These are phyloP conservation scores for Cebidichthys violaceus DNA, from an alignment of 2,113 vertebrate species.

Conservation along the genomic window DNA sequence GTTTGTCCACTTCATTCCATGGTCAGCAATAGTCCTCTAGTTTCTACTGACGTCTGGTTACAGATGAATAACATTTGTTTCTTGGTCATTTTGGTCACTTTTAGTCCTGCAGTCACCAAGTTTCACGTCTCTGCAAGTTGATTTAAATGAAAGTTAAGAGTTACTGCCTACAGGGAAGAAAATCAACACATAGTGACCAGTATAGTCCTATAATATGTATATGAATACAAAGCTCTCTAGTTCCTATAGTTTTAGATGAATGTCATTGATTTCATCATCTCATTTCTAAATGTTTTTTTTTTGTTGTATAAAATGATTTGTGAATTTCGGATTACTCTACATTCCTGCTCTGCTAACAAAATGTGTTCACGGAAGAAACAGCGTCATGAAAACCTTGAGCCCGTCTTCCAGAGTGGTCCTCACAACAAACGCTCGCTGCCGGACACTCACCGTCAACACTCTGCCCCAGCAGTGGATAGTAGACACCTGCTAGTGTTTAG, in stretches of 20 bases:
- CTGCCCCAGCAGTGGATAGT: conserved; percentile 23
- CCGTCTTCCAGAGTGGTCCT: not conserved
- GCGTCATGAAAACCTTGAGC: not conserved
- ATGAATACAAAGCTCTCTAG: no score
- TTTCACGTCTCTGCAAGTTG: not conserved
- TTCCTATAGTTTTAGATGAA: no score
- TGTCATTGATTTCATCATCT: no score
- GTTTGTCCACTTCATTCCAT: not conserved
- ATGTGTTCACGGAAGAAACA: not conserved
- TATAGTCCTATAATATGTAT: not conserved
- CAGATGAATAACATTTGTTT: not conserved
- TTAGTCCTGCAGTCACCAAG: not conserved
- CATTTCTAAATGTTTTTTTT: no score
- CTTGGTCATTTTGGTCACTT: not conserved
- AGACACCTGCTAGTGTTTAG: conserved; percentile 41
- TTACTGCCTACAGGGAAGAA: not conserved
- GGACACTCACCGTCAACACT: not conserved
- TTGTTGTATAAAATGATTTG: no score
- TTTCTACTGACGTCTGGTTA: not conserved
- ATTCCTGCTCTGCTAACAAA: not conserved
- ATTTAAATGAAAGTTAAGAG: not conserved
- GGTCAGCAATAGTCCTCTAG: not conserved
- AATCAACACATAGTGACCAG: not conserved
- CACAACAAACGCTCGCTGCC: conserved; percentile 6
- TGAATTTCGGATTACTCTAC: no score